Base-by-base conservation (phyloP, 2,113 vertebrate genomes). In the Rhinichthys klamathensis region DNA sequence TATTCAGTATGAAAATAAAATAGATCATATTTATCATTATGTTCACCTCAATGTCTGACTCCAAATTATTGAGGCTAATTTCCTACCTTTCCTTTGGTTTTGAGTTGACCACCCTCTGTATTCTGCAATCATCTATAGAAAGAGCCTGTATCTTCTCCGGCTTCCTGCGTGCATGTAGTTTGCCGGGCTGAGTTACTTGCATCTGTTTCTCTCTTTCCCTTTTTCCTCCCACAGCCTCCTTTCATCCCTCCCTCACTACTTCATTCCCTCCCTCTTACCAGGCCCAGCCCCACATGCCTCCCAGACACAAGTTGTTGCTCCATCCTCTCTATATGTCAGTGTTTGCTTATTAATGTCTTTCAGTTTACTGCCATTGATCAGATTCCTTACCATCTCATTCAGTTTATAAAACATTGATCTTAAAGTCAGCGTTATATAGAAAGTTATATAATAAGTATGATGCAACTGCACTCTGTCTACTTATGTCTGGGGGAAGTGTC, bases 41-140 rank as follows among this genome's bases (percentile, higher is more conserved):
- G 38, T 56, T 79, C 35, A 13, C 10, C 25, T 12, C 16, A 76
- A 21, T 51, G 15, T 69, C 30, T 9, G 11, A 13, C 7, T 44
- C 30, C 21, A 69, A 81, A 56, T 4, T 58, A 35, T 67, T 56
- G 3, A 69, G 6, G 21, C 30, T 16, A 54, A 72, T 58, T 41
- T 72, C 80, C 35, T 77, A 0, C 83, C 93, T 94, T 95, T 94
- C 93, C 93, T 30, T 12, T 41, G 49, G 80, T 58, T 93, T 95
- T 58, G 74, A 65, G 85, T 87, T 87, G 89, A 83, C 75, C 86
- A 74, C 35, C 32, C 38, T 86, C 86, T 85, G 84, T 15, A 82
- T 58, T 88, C 86, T 92, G 91, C 89, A 87, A 87, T 85, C 82
- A 60, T 79, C 76, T 74, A 35, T 41, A 80, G 38, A 65, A 73